A percentile compares a stretch with the other conserved stretches of the same genome.
Evolutionary conservation across 92 coral and sea anemone species (phyloP).

Genomic region (Anthopleura xanthogrammica): DNA sequence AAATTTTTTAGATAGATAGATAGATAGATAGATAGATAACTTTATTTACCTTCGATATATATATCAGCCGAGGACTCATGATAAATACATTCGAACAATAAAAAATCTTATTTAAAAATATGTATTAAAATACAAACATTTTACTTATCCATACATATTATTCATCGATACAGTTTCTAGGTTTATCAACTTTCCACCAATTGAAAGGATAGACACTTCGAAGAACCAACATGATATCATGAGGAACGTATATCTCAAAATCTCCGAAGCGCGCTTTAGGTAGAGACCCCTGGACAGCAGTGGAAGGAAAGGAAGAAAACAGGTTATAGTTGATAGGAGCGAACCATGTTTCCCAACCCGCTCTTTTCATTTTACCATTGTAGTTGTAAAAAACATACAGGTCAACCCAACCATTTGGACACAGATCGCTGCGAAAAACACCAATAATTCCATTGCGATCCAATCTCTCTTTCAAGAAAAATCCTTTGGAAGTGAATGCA

Average conservation of each 20-base stretch:
- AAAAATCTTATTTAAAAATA: too few relatives aligned
- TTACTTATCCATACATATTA: too few relatives aligned
- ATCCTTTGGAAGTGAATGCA: conserved; percentile 29
- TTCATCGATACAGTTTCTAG: conserved; percentile 1
- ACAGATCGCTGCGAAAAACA: neutral
- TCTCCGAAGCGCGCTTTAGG: conserved; percentile 38
- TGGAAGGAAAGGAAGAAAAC: conserved; percentile 27
- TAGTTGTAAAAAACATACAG: conserved; percentile 18
- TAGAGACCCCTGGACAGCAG: conserved; percentile 23
- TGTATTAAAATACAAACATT: too few relatives aligned
- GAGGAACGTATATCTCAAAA: conserved; percentile 29
- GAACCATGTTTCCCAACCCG: conserved; percentile 43
- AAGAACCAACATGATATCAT: conserved; percentile 22
- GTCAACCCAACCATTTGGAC: neutral
- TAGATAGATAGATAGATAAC: too few relatives aligned
- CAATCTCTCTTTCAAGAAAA: conserved; percentile 22
- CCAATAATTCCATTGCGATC: neutral
- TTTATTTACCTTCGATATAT: too few relatives aligned
- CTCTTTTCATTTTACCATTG: conserved; percentile 24
- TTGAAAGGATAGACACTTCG: conserved; percentile 11
- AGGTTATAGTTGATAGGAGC: conserved; percentile 16
- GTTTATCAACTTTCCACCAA: conserved; percentile 41
- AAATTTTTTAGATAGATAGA: too few relatives aligned
- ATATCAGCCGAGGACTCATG: too few relatives aligned
- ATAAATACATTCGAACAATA: too few relatives aligned